These are phyloP conservation scores for Gisinianus flammeolus DNA, from an alignment of 2,888 invertebrate genomes.

Conservation along the genomic window DNA sequence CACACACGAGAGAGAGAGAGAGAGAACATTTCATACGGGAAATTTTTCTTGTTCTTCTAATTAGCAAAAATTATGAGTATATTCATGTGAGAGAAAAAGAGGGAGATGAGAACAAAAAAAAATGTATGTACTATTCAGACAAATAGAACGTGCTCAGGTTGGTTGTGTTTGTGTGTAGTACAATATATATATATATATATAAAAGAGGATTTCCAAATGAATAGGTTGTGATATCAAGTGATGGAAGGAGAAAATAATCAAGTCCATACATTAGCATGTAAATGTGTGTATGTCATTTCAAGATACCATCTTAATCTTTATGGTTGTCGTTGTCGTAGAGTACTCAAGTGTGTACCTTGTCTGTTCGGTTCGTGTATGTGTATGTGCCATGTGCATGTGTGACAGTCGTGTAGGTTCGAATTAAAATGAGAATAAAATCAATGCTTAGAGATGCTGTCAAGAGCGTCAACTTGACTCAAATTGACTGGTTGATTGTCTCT, in stretches of 20 bases:
- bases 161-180: not conserved
- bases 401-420: not conserved
- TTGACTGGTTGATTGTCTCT: not conserved
- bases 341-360: no score
- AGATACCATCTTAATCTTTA: constrained; percentile 25
- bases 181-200: no score
- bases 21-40: not conserved
- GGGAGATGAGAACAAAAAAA: not conserved
- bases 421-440: constrained; percentile 2
- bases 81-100: not conserved
- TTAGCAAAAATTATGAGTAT: constrained; percentile 14
- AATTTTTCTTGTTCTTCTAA: not conserved
- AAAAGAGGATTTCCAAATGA: not conserved
- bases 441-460: not conserved
- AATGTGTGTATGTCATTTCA: not conserved
- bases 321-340: constrained; percentile 1
- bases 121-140: constrained; percentile 5
- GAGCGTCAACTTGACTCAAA: not conserved
- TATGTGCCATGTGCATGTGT: not conserved
- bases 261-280: constrained; percentile 14
- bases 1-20: not conserved
- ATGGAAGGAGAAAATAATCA: constrained; percentile 12
- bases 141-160: not conserved
- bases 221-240: not conserved
- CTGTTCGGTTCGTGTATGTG: no score